Percentiles rank a stretch among this genome's conserved stretches.
Evolutionary conservation across 2,888 invertebrate genomes (phyloP).

Genomic region (Harpagoxenus sublaevis): DNA sequence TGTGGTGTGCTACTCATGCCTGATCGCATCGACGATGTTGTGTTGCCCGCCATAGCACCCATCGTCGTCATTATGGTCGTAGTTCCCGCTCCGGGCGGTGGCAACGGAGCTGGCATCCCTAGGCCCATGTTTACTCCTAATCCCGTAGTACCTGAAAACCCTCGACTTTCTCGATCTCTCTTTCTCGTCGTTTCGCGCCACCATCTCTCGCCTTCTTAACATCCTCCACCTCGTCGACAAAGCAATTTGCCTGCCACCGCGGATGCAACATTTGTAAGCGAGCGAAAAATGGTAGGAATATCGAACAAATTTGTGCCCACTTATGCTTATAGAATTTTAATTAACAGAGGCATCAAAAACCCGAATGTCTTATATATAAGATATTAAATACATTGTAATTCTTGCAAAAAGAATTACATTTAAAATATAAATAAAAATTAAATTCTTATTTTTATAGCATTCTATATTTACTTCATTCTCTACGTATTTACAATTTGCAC

Average conservation of each 20-base stretch:
- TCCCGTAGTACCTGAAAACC: conserved; percentile 84
- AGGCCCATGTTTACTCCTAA: conserved; percentile 78
- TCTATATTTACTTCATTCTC: background rate
- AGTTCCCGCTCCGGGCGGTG: conserved; percentile 77
- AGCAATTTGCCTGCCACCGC: conserved; percentile 18
- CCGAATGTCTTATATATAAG: background rate
- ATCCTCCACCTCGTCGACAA: conserved; percentile 17
- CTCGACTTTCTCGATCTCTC: conserved; percentile 81
- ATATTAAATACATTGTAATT: background rate
- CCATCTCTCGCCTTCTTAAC: conserved; percentile 25
- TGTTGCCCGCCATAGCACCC: conserved; percentile 70
- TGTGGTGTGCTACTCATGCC: conserved; percentile 77
- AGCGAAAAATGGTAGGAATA: conserved; percentile 5
- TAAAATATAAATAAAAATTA: background rate
- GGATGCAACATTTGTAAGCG: conserved; percentile 12
- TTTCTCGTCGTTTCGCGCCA: conserved; percentile 15
- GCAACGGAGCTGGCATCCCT: conserved; percentile 81
- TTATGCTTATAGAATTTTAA: background rate
- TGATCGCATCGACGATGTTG: conserved; percentile 76
- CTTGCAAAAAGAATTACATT: background rate
- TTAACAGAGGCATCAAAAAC: background rate
- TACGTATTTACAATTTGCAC: background rate
- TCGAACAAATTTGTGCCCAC: background rate
- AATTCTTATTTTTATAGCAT: background rate
- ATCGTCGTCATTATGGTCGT: conserved; percentile 74